Conservation (phyloP, 2,888 invertebrate species). For the Plebejus argus region DNA sequence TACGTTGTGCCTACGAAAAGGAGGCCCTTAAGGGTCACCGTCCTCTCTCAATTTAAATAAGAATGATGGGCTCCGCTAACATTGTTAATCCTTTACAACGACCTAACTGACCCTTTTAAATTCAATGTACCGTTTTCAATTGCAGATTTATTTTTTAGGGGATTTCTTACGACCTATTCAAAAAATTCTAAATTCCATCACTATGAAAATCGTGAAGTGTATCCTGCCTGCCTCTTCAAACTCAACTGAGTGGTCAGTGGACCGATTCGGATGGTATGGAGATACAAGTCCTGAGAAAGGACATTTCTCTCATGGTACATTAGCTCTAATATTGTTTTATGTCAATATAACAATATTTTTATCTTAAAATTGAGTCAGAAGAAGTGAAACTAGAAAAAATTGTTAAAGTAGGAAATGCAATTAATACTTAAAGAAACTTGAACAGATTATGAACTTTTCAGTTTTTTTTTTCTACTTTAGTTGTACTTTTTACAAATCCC, state of each 20-base stretch:
- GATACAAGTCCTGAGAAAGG: too few relatives aligned
- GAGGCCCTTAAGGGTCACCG: background rate
- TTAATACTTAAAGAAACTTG: background rate
- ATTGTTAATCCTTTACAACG: slow-evolving; percentile 20
- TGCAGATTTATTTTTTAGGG: slow-evolving; percentile 1
- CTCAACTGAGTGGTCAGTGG: too few relatives aligned
- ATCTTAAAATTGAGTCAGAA: background rate
- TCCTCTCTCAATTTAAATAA: slow-evolving; percentile 2
- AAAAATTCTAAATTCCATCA: background rate
- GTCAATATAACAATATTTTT: too few relatives aligned
- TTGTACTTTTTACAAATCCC: slow-evolving; percentile 1
- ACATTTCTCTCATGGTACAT: too few relatives aligned
- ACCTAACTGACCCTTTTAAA: slow-evolving; percentile 23
- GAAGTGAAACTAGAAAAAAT: background rate
- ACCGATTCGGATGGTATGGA: too few relatives aligned
- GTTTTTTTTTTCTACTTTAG: slow-evolving; percentile 8
- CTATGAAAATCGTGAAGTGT: too few relatives aligned
- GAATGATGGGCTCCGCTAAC: slow-evolving; percentile 12
- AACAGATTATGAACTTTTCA: background rate
- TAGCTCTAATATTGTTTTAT: too few relatives aligned
- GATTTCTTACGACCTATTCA: background rate
- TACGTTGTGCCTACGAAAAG: background rate
- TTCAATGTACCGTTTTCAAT: slow-evolving; percentile 32
- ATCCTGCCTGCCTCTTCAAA: too few relatives aligned
- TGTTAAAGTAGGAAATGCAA: background rate